Evolutionary conservation across 92 coral and sea anemone species (phyloP).

Genomic region (Epizoanthus fatuus): DNA sequence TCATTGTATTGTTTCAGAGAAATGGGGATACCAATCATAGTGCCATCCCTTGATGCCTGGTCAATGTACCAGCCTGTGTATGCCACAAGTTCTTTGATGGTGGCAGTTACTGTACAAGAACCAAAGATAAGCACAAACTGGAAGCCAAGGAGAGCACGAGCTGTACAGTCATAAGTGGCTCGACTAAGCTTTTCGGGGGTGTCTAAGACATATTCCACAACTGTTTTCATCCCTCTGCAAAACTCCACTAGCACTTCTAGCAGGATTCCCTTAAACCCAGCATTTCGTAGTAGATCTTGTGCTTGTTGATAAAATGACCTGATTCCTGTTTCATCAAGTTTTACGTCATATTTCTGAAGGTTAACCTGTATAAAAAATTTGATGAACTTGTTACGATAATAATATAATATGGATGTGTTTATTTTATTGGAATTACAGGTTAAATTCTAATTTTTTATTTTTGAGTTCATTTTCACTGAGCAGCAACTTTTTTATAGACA

Average conservation of each 20-base stretch:
- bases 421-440: too few relatives aligned
- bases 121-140: slow-evolving; percentile 57
- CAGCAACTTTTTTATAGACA: too few relatives aligned
- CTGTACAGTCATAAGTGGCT: slow-evolving; percentile 34
- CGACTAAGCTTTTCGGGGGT: slow-evolving; percentile 41
- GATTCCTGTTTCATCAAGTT: background rate
- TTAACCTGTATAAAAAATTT: background rate
- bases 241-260: too few relatives aligned
- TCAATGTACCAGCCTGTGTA: slow-evolving; percentile 51
- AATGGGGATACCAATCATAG: slow-evolving; percentile 48
- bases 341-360: slow-evolving; percentile 45
- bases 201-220: slow-evolving; percentile 18
- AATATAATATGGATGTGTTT: too few relatives aligned
- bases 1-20: slow-evolving; percentile 49
- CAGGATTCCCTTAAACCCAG: slow-evolving; percentile 44
- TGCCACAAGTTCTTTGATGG: slow-evolving; percentile 50
- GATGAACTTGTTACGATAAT: too few relatives aligned
- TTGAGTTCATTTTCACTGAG: too few relatives aligned
- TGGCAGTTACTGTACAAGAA: too few relatives aligned
- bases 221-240: background rate
- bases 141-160: slow-evolving; percentile 53
- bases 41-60: slow-evolving; percentile 43
- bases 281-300: slow-evolving; percentile 31
- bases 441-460: too few relatives aligned
- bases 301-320: slow-evolving; percentile 17